Conservation (phyloP, 2,888 invertebrate species). For the Caenorhabditis doughertyi region DNA sequence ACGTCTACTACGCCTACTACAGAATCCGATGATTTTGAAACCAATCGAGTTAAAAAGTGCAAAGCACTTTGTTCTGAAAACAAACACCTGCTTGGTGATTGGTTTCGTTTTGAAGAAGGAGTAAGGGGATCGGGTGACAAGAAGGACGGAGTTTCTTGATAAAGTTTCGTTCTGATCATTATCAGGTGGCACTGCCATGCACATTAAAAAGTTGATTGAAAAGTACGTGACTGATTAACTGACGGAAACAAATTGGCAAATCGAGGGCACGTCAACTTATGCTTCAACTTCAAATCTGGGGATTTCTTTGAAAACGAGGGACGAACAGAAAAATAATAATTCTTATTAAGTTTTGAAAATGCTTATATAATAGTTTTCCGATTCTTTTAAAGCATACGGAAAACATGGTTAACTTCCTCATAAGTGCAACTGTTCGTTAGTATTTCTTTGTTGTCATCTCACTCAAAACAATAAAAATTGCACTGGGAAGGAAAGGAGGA, state of each 20-base stretch:
- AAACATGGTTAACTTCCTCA: constrained; percentile 11
- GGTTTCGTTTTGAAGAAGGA: background rate
- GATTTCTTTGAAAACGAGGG: too few species aligned
- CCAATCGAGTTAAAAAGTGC: constrained; percentile 40
- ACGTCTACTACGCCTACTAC: background rate
- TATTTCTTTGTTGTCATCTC: background rate
- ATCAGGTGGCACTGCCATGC: constrained; percentile 43
- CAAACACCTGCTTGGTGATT: constrained; percentile 52
- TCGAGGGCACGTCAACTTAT: constrained; percentile 8
- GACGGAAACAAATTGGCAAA: constrained; percentile 7
- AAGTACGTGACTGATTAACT: constrained; percentile 35
- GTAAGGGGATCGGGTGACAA: constrained; percentile 31
- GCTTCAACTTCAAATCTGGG: too few species aligned
- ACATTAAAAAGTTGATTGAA: constrained; percentile 34
- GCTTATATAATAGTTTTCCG: too few species aligned
- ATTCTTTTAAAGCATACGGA: background rate
- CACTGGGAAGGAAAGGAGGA: constrained; percentile 6
- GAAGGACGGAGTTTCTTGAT: constrained; percentile 20
- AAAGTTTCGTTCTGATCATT: constrained; percentile 44
- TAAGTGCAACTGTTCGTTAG: constrained; percentile 4
- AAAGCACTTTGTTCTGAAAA: constrained; percentile 36
- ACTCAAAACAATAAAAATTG: background rate
- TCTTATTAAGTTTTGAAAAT: background rate
- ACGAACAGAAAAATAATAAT: too few species aligned
- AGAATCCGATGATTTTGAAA: background rate